A percentile compares a stretch with the other conserved stretches of the same genome.
Conservation (phyloP, 2,797 vertebrate genomes). For the Euthynnus affinis region DNA sequence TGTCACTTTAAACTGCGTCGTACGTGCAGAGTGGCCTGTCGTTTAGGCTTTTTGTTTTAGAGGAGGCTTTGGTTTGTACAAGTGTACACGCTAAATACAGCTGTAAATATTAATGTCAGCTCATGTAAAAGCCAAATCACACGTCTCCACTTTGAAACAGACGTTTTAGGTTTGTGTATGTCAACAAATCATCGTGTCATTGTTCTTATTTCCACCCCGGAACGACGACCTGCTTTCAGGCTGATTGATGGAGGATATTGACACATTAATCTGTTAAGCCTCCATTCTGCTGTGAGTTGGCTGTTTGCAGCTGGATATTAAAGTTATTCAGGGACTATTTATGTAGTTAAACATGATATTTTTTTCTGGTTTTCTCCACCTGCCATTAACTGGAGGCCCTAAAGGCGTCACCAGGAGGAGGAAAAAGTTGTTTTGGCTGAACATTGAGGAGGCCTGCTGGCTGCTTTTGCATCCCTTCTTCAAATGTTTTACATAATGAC, state of each 20-base stretch:
- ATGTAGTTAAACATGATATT: background rate
- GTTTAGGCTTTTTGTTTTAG: constrained; percentile 46
- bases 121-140: fast-evolving
- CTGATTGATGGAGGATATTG: constrained; percentile 5
- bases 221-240: constrained; percentile 10
- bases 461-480: background rate
- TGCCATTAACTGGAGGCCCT: constrained; percentile 1
- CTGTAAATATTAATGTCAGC: background rate
- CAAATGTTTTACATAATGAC: background rate
- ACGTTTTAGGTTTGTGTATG: fast-evolving
- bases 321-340: background rate
- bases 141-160: fast-evolving
- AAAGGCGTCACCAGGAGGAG: background rate
- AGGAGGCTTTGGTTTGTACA: background rate
- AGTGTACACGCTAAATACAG: background rate
- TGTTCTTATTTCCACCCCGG: background rate
- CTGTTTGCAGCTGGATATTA: background rate
- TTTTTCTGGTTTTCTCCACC: no score
- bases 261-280: constrained; percentile 37
- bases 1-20: fast-evolving
- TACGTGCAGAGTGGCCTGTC: constrained; percentile 13
- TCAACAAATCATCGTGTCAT: background rate
- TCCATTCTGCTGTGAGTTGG: background rate
- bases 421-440: background rate
- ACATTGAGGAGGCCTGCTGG: constrained; percentile 20